phyloP scores from a whole-genome alignment of 2,888 invertebrate genomes.

The Gonocerus acuteangulatus region DNA sequence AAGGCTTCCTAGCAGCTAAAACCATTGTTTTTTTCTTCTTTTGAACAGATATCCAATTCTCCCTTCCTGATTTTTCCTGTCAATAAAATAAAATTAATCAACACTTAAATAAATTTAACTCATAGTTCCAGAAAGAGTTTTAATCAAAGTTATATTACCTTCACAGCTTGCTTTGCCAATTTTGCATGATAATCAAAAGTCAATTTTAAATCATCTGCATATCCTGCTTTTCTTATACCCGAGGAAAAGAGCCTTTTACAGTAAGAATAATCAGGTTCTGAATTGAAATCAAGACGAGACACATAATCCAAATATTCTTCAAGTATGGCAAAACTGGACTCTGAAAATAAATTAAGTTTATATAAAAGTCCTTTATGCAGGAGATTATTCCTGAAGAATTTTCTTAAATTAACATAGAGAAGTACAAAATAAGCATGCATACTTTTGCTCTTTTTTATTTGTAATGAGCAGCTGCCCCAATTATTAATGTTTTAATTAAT shows the following conservation, averaged over 20 bases:
- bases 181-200: slow-evolving; percentile 38
- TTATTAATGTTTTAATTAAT: too few relatives aligned
- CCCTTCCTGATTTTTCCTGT: not conserved
- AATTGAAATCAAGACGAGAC: slow-evolving; percentile 60
- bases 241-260: slow-evolving; percentile 60
- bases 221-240: slow-evolving; percentile 55
- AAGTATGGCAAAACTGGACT: not conserved
- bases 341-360: slow-evolving; percentile 4
- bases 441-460: too few relatives aligned
- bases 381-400: not conserved
- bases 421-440: too few relatives aligned
- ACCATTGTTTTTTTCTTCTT: slow-evolving; percentile 27
- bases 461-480: too few relatives aligned
- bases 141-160: slow-evolving; percentile 32
- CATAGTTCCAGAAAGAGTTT: not conserved
- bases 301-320: slow-evolving; percentile 62
- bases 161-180: slow-evolving; percentile 35
- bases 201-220: slow-evolving; percentile 40
- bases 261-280: slow-evolving; percentile 67
- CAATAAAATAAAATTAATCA: not conserved
- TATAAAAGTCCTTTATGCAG: not conserved
- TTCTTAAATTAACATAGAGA: slow-evolving; percentile 24
- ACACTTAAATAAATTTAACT: not conserved
- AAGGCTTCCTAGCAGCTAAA: slow-evolving; percentile 29
- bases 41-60: slow-evolving; percentile 13